A percentile compares a stretch with the other conserved stretches of the same genome.
Evolutionary conservation across 2,888 invertebrate genomes (phyloP).

Genomic region (Pardosa pseudoannulata): DNA sequence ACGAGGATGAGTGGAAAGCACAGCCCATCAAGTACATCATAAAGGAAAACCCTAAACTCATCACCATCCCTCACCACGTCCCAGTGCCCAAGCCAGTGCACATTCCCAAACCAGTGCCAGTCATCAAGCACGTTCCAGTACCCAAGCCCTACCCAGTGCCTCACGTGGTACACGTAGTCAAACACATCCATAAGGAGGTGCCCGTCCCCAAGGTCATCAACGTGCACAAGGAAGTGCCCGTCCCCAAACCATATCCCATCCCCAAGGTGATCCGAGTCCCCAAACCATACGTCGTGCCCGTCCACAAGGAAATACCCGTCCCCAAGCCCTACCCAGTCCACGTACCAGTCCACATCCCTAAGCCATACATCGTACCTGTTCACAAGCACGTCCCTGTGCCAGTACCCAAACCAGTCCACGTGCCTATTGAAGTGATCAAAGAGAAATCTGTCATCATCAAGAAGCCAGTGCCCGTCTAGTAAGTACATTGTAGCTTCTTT

Average conservation of each 20-base stretch:
- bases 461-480: constrained; percentile 72
- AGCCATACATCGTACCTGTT: constrained; percentile 72
- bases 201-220: constrained; percentile 65
- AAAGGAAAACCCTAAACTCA: constrained; percentile 69
- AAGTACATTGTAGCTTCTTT: constrained; percentile 47
- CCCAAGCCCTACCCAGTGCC: constrained; percentile 72
- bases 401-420: constrained; percentile 71
- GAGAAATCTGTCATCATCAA: constrained; percentile 72
- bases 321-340: constrained; percentile 72
- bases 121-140: constrained; percentile 59
- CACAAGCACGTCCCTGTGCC: constrained; percentile 71
- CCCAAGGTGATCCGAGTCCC: constrained; percentile 71
- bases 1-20: constrained; percentile 59
- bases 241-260: constrained; percentile 70
- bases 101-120: constrained; percentile 62
- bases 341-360: constrained; percentile 72
- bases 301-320: constrained; percentile 71
- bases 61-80: constrained; percentile 70
- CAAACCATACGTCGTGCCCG: constrained; percentile 72
- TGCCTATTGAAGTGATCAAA: constrained; percentile 71
- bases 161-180: constrained; percentile 47
- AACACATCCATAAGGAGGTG: constrained; percentile 67
- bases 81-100: constrained; percentile 64
- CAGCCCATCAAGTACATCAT: constrained; percentile 71
- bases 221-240: constrained; percentile 67